Evolutionary conservation across 2,797 vertebrate species (phyloP).

Genomic region (Sebastes itinus): DNA sequence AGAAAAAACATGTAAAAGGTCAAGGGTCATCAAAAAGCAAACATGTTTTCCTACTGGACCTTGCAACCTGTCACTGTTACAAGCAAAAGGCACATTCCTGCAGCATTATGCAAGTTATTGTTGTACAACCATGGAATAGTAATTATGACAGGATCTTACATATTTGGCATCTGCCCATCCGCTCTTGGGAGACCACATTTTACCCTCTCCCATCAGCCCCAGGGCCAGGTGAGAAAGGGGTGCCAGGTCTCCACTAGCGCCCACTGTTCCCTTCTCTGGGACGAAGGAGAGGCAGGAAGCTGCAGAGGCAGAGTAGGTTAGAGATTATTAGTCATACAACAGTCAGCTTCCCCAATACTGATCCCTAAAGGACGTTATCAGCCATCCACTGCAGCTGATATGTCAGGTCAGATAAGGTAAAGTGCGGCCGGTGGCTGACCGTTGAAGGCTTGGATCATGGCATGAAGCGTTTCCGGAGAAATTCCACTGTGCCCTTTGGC

Average conservation of each 20-base stretch:
- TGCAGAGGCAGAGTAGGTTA: conserved; percentile 57
- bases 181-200: conserved; percentile 99
- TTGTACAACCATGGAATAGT: conserved; percentile 4
- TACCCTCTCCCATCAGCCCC: conserved; percentile 96
- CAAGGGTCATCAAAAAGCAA: conserved; percentile 68
- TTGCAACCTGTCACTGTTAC: conserved; percentile 47
- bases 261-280: conserved; percentile 97
- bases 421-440: conserved; percentile 76
- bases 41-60: conserved; percentile 61
- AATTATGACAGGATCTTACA: conserved; percentile 79
- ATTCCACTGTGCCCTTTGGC: conserved; percentile 98
- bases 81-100: conserved; percentile 20
- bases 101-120: conserved; percentile 4
- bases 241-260: conserved; percentile 96
- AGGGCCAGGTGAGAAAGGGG: conserved; percentile 97
- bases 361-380: not conserved
- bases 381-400: not conserved
- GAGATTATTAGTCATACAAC: not conserved
- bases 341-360: not conserved
- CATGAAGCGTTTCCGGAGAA: conserved; percentile 91
- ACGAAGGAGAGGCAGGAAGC: conserved; percentile 96
- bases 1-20: conserved; percentile 57
- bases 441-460: conserved; percentile 93
- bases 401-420: not conserved
- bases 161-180: conserved; percentile 99